These are phyloP conservation scores for Choreutis nemorana DNA, from an alignment of 2,888 invertebrate genomes.

Conservation along the genomic window DNA sequence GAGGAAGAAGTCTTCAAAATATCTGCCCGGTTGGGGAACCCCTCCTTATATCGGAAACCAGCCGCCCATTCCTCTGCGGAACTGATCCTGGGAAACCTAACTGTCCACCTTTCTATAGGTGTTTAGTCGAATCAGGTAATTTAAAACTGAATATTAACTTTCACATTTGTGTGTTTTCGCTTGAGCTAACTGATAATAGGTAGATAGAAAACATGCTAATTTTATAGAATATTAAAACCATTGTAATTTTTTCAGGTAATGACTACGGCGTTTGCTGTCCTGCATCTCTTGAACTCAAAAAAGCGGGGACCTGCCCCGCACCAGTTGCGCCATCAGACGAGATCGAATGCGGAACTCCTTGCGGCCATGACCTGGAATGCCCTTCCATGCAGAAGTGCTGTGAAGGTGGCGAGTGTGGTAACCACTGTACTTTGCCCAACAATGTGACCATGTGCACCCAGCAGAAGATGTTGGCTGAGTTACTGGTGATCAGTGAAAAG, in stretches of 20 bases:
- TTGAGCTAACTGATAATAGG: background rate
- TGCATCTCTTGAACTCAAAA: conserved; percentile 76
- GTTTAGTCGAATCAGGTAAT: conserved; percentile 76
- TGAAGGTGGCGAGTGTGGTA: conserved; percentile 74
- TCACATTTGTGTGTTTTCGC: background rate
- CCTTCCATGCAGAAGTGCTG: conserved; percentile 86
- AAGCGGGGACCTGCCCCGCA: conserved; percentile 79
- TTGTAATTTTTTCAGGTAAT: conserved; percentile 64
- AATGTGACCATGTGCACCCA: conserved; percentile 83
- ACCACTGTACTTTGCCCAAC: conserved; percentile 76
- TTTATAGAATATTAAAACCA: too few relatives aligned
- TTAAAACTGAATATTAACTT: background rate
- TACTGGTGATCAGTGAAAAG: conserved; percentile 78
- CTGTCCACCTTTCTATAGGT: conserved; percentile 84
- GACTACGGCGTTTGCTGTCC: conserved; percentile 92
- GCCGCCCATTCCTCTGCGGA: conserved; percentile 84
- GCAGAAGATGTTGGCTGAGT: conserved; percentile 78
- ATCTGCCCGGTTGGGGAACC: conserved; percentile 82
- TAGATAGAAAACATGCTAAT: background rate
- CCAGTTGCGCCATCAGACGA: conserved; percentile 32
- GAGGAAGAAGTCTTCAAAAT: conserved; percentile 78
- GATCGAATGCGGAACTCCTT: conserved; percentile 70
- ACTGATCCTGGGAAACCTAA: conserved; percentile 81
- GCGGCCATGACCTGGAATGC: conserved; percentile 83
- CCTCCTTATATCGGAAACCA: conserved; percentile 74